Conservation (phyloP, 92 coral and sea anemone species). For the Porites lobata region DNA sequence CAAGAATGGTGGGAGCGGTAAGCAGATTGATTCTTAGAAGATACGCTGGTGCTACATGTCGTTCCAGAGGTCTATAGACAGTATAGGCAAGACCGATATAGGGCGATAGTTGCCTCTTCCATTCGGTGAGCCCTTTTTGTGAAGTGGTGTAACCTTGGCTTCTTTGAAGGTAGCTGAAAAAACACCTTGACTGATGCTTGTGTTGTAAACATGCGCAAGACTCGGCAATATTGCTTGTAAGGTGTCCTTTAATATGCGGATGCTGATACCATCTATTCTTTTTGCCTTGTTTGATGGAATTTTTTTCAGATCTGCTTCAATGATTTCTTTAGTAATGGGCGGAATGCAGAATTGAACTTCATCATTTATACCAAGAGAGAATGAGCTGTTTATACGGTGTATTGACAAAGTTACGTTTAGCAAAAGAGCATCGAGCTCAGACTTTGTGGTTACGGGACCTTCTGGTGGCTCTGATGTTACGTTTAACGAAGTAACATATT, state of each 20-base stretch:
- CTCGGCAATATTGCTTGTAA: not conserved
- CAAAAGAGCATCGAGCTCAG: not conserved
- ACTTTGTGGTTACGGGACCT: not conserved
- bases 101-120: not conserved
- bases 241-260: not conserved
- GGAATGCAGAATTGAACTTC: not conserved
- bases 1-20: constrained; percentile 45
- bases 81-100: not conserved
- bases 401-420: not conserved
- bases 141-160: constrained; percentile 2
- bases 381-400: not conserved
- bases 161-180: not conserved
- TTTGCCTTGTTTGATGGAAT: not conserved
- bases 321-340: not conserved
- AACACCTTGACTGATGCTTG: not conserved
- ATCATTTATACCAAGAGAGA: not conserved
- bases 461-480: too few relatives aligned
- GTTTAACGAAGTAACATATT: too few relatives aligned
- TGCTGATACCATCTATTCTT: constrained; percentile 10
- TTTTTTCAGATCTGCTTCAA: not conserved
- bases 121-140: not conserved
- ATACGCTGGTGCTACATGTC: not conserved
- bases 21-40: constrained; percentile 31
- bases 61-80: not conserved
- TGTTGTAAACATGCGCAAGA: constrained; percentile 5